Conservation (phyloP, 2,888 invertebrate genomes). For the Allolobophora icterica region DNA sequence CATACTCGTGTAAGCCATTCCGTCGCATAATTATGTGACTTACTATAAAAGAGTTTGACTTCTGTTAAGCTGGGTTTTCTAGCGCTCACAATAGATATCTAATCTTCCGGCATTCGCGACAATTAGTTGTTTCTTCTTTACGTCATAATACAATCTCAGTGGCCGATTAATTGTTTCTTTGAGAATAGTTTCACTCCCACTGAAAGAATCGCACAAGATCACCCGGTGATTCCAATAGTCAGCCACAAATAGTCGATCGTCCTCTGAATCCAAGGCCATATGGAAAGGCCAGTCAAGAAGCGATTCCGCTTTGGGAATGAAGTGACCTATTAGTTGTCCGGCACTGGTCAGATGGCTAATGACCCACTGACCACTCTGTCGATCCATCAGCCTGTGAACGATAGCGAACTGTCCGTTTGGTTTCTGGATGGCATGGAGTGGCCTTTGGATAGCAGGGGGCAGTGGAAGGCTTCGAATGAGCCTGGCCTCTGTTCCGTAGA, state of each 20-base stretch:
- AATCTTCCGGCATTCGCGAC: background rate
- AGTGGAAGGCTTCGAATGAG: background rate
- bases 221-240: conserved; percentile 17
- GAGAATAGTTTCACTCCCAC: background rate
- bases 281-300: background rate
- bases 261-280: background rate
- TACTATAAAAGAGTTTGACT: too few relatives aligned
- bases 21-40: too few relatives aligned
- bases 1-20: too few relatives aligned
- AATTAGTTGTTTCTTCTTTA: background rate
- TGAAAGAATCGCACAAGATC: background rate
- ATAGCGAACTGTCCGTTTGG: background rate
- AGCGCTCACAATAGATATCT: background rate
- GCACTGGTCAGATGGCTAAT: background rate
- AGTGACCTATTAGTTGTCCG: background rate
- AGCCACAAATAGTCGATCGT: background rate
- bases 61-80: too few relatives aligned
- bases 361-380: background rate
- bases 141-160: background rate
- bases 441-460: background rate
- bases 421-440: conserved; percentile 17
- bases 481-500: background rate
- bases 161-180: background rate
- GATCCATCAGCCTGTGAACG: background rate
- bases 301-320: background rate